Conservation (phyloP, 2,113 vertebrate genomes). For the Tragelaphus imberbis region DNA sequence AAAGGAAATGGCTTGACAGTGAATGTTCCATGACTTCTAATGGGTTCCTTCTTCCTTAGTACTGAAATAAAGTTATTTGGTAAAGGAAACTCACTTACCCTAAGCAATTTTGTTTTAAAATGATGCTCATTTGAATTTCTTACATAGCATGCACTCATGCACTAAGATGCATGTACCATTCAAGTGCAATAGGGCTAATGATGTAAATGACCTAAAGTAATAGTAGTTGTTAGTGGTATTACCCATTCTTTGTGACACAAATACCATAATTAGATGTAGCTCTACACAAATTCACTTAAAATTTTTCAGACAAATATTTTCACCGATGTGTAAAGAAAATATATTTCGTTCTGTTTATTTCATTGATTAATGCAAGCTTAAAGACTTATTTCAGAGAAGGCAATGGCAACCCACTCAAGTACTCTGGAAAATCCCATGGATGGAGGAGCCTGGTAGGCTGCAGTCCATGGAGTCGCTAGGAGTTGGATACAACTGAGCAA, state of each 20-base stretch:
- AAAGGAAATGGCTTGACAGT: constrained; percentile 16
- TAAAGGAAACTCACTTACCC: constrained; percentile 7
- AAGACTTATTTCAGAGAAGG: background rate
- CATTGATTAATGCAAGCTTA: background rate
- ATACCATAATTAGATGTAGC: background rate
- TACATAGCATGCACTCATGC: background rate
- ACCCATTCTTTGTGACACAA: background rate
- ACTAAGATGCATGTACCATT: background rate
- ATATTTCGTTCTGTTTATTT: background rate
- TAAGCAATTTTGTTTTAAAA: background rate
- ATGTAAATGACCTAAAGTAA: background rate
- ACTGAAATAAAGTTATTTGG: constrained; percentile 1
- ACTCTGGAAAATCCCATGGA: no score
- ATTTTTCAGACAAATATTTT: constrained; percentile 7
- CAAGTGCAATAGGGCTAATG: background rate
- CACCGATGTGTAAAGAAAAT: background rate
- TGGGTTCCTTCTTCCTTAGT: background rate
- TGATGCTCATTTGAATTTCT: background rate
- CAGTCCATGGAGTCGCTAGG: no score
- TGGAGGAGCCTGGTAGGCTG: no score
- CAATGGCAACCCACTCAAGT: no score
- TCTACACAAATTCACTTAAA: constrained; percentile 7
- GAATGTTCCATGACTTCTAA: constrained; percentile 29
- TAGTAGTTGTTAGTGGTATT: background rate
- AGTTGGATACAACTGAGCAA: no score